Evolutionary conservation across 2,113 vertebrate genomes (phyloP).

Genomic region (Pangasianodon hypophthalmus): DNA sequence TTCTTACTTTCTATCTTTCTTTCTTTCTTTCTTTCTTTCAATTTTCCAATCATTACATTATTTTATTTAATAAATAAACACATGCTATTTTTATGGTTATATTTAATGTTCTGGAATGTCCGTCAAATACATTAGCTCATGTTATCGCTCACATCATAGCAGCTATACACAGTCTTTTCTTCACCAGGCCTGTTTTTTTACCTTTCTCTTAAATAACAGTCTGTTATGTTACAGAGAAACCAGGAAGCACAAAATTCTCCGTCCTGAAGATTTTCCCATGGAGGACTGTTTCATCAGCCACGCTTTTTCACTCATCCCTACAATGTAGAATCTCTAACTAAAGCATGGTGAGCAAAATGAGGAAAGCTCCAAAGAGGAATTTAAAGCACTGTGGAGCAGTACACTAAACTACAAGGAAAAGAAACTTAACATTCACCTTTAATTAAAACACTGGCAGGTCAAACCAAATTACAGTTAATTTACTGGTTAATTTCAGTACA

Average conservation of each 20-base stretch:
- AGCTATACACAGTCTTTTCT: background rate
- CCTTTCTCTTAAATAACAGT: background rate
- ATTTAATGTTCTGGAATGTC: background rate
- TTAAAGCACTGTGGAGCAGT: background rate
- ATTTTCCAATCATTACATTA: background rate
- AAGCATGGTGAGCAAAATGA: background rate
- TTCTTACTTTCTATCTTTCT: too few species aligned
- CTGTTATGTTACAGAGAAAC: background rate
- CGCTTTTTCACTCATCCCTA: background rate
- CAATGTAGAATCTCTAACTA: background rate
- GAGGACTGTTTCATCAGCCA: background rate
- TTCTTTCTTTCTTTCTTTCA: background rate
- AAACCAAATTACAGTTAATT: background rate
- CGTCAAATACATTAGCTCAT: background rate
- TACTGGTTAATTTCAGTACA: background rate
- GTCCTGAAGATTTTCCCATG: background rate
- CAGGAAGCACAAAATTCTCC: background rate
- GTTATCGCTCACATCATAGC: background rate
- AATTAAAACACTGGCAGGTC: background rate
- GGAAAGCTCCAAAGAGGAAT: background rate
- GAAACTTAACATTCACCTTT: background rate
- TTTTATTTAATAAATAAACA: background rate
- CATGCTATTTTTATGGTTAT: background rate
- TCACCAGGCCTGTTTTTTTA: background rate
- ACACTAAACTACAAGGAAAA: background rate